Percentiles rank a stretch among this genome's conserved stretches.
phyloP scores from a whole-genome alignment of 2,888 invertebrate genomes.

The Eugnorisma glareosa region DNA sequence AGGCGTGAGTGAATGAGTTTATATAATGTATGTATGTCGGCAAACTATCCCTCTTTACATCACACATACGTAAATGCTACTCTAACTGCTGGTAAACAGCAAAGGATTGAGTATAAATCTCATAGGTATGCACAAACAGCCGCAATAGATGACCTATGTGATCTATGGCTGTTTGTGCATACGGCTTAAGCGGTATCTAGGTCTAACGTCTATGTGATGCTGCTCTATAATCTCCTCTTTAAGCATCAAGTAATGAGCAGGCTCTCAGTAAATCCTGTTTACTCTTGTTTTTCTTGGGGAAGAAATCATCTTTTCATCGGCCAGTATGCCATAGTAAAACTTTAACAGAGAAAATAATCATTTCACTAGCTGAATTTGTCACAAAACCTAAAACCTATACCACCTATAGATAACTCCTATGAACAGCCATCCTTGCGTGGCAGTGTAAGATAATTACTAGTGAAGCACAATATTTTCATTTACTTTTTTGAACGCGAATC shows the following conservation, averaged over 20 bases:
- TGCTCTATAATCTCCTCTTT: not conserved
- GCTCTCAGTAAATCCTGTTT: not conserved
- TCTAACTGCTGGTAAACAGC: too few species aligned
- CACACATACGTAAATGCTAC: not conserved
- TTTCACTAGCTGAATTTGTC: not conserved
- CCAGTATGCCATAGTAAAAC: not conserved
- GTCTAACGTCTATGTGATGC: constrained; percentile 3
- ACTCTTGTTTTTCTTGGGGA: not conserved
- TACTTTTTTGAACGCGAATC: not conserved
- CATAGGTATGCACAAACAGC: constrained; percentile 31
- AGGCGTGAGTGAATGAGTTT: not conserved
- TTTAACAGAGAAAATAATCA: not conserved
- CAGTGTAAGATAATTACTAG: not conserved
- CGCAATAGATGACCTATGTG: constrained; percentile 17
- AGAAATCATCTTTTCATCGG: not conserved
- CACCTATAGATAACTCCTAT: not conserved
- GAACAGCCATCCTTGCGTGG: not conserved
- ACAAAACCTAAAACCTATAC: not conserved
- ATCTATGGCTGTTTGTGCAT: not conserved
- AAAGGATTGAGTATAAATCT: constrained; percentile 1
- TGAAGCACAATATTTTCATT: not conserved
- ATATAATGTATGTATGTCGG: not conserved
- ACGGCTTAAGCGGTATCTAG: not conserved
- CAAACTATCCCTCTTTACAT: not conserved
- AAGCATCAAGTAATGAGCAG: not conserved